Conservation (phyloP, 2,888 invertebrate genomes). For the Nudaria mundana region DNA sequence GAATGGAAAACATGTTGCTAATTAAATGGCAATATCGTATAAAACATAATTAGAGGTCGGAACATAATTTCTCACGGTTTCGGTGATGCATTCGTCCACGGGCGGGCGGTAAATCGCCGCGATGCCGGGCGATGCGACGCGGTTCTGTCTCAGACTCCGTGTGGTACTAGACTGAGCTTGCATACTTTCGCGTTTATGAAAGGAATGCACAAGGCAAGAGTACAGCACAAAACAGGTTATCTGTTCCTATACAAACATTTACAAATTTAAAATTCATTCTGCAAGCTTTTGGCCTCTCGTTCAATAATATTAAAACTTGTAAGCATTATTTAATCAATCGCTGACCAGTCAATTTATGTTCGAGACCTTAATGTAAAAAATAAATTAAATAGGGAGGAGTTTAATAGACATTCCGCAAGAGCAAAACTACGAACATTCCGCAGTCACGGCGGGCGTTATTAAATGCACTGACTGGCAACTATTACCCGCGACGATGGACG, state of each 20-base stretch:
- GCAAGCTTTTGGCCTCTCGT: slow-evolving; percentile 40
- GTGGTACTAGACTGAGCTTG: slow-evolving; percentile 16
- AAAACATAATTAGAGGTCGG: slow-evolving; percentile 79
- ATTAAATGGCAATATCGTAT: slow-evolving; percentile 80
- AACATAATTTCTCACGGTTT: slow-evolving; percentile 74
- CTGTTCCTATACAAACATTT: slow-evolving; percentile 38
- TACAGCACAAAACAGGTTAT: slow-evolving; percentile 61
- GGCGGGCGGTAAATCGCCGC: slow-evolving; percentile 16
- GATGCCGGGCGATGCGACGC: slow-evolving; percentile 4
- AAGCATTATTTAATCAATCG: slow-evolving; percentile 30
- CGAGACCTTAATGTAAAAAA: slow-evolving; percentile 42
- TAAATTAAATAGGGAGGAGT: slow-evolving; percentile 41
- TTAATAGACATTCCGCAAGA: slow-evolving; percentile 69
- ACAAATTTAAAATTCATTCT: slow-evolving; percentile 51
- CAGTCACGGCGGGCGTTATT: slow-evolving; percentile 56
- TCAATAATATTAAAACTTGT: slow-evolving; percentile 35
- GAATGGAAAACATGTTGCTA: slow-evolving; percentile 80
- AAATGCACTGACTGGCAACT: slow-evolving; percentile 79
- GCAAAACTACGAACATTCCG: slow-evolving; percentile 60
- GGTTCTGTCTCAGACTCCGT: background rate
- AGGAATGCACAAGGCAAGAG: slow-evolving; percentile 62
- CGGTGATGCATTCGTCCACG: slow-evolving; percentile 39
- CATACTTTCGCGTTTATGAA: slow-evolving; percentile 45
- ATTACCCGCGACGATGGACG: slow-evolving; percentile 68
- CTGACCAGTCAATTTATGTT: slow-evolving; percentile 22